phyloP scores from a whole-genome alignment of 2,888 invertebrate genomes.

The Macrophya alboannulata region DNA sequence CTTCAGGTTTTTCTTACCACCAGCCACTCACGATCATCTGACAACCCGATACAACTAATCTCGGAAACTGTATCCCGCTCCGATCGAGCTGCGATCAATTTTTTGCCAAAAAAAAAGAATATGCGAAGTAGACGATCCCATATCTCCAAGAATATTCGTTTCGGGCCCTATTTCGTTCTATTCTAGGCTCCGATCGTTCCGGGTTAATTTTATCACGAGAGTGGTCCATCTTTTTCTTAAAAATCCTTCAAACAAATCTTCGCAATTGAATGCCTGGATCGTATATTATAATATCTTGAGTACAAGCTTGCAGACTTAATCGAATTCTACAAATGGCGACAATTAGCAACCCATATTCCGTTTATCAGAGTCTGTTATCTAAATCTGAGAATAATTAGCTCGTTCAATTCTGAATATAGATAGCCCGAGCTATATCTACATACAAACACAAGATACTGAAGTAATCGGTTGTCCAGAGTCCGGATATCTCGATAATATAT shows the following conservation, averaged over 20 bases:
- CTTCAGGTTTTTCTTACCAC: background rate
- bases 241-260: no score
- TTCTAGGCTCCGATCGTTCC: background rate
- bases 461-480: conserved; percentile 3
- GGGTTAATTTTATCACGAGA: background rate
- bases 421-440: no score
- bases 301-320: no score
- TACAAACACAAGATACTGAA: background rate
- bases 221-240: no score
- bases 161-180: background rate
- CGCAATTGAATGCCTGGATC: background rate
- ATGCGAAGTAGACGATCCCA: no score
- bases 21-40: background rate
- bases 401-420: background rate
- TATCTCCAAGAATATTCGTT: no score
- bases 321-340: no score
- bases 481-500: background rate
- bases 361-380: background rate
- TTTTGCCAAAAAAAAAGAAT: no score
- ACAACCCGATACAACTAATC: background rate
- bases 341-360: no score
- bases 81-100: background rate
- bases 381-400: background rate
- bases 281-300: no score
- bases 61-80: background rate